phyloP scores from a whole-genome alignment of 2,113 vertebrate genomes.

The Stigmatopora nigra region DNA sequence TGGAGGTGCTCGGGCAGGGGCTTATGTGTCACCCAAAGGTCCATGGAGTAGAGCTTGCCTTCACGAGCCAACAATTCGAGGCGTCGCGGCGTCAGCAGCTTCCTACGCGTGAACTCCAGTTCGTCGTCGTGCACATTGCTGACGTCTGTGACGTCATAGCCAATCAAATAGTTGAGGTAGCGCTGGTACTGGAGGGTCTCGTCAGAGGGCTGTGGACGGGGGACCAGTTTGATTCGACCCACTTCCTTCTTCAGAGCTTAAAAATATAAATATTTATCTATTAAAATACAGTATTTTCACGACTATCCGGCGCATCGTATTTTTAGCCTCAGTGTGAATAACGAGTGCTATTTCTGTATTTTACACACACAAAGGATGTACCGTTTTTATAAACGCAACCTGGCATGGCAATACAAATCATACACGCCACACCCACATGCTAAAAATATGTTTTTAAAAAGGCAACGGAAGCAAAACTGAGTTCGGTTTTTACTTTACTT shows the following conservation, averaged over 20 bases:
- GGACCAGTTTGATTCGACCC: slow-evolving; percentile 84
- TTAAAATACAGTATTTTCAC: too few species aligned
- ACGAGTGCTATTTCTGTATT: too few species aligned
- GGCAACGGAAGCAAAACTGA: too few species aligned
- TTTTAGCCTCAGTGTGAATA: too few species aligned
- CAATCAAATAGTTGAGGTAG: slow-evolving; percentile 86
- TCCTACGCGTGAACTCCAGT: slow-evolving; percentile 90
- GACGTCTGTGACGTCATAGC: slow-evolving; percentile 91
- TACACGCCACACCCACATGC: too few species aligned
- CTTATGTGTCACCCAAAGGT: slow-evolving; percentile 87
- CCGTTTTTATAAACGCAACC: too few species aligned
- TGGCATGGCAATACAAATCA: too few species aligned
- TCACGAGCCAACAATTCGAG: slow-evolving; percentile 82
- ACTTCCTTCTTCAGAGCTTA: slow-evolving; percentile 77
- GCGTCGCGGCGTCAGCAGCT: slow-evolving; percentile 85
- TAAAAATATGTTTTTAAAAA: too few species aligned
- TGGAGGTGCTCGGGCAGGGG: slow-evolving; percentile 82
- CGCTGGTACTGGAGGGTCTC: slow-evolving; percentile 82
- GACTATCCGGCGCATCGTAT: too few species aligned
- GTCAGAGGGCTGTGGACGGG: slow-evolving; percentile 71
- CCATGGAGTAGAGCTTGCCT: slow-evolving; percentile 87
- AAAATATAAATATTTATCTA: background rate
- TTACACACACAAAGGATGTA: too few species aligned
- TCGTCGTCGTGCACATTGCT: slow-evolving; percentile 96
- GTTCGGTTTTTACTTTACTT: too few species aligned